Base-by-base conservation (phyloP, 2,888 invertebrate genomes). In the Petrophora chlorosata region DNA sequence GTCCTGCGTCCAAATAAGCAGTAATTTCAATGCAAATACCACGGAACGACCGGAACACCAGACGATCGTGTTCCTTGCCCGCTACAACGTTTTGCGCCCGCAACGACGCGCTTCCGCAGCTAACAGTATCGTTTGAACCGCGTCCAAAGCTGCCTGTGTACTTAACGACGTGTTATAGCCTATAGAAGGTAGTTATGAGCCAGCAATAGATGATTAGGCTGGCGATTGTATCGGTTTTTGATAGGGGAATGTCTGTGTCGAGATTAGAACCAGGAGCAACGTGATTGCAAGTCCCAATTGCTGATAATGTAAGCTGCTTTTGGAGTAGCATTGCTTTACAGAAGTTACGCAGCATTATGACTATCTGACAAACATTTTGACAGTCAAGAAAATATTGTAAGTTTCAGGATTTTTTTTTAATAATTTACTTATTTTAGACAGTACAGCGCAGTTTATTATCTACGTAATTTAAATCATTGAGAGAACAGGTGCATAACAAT, bases 61-160 rank as follows among this genome's bases (percentile, higher is more conserved):
- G 12, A 7, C 26, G n/a, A 19, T 12, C 28, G 16, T 17, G 30
- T 34, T 30, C 25, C 30, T 8, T 12, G 12, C 16, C 15, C 9
- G 19, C 17, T 30, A 48, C 48, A 30, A 14, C 35, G 32, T 48
- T 41, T 25, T 15, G 14, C 12, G 10, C 30, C 32, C 40, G 15
- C 22, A 35, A 41, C 47, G 33, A 36, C 13, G 16, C 30, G 16
- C 28, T 23, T n/a, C 7, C 10, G 16, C 26, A 39, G 33, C 39
- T 50, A 54, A 59, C 52, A 35, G 49, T 49, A 52, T 58, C 53
- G 44, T 64, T 61, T 60, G 61, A 64, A 61, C 53, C 36, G 46
- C 36, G 51, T 61, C 60, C 61, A 60, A 64, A 59, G 56, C 56
- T 16, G 43, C 22, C 32, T 17, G 23, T 13, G 48, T 41, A 52